Conservation (phyloP, 2,797 vertebrate genomes). For the Echeneis naucrates region DNA sequence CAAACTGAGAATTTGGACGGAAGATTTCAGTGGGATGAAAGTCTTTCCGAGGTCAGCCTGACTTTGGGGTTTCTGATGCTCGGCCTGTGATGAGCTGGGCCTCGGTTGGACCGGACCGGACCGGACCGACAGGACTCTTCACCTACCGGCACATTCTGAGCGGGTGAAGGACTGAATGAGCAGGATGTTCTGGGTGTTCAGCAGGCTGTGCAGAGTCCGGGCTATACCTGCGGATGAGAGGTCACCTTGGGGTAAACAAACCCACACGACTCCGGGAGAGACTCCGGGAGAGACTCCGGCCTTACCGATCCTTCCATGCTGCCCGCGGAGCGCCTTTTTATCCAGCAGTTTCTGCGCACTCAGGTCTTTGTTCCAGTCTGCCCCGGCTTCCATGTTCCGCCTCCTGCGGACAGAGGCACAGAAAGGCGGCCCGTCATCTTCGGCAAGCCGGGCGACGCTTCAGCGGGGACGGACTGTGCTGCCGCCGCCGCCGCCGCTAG, state of each 20-base stretch:
- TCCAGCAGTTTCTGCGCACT: conserved; percentile 66
- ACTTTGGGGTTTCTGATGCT: too few relatives aligned
- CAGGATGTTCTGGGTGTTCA: conserved; percentile 73
- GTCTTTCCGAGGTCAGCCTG: too few relatives aligned
- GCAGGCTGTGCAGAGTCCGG: conserved; percentile 74
- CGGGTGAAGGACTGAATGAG: conserved; percentile 75
- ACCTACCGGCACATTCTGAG: conserved; percentile 79
- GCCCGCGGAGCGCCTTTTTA: conserved; percentile 65
- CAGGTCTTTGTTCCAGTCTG: conserved; percentile 75
- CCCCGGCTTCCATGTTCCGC: conserved; percentile 80
- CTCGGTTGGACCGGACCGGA: too few relatives aligned
- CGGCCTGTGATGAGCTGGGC: background rate
- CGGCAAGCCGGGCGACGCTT: conserved; percentile 47
- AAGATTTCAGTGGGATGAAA: too few relatives aligned
- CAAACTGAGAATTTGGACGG: too few relatives aligned
- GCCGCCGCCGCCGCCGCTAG: too few relatives aligned
- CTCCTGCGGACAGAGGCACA: conserved; percentile 70
- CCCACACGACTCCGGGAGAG: too few relatives aligned
- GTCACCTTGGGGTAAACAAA: conserved; percentile 21
- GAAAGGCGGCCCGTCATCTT: conserved; percentile 63
- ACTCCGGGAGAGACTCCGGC: background rate
- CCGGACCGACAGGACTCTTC: too few relatives aligned
- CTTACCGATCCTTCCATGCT: conserved; percentile 67
- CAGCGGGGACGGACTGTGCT: conserved; percentile 26
- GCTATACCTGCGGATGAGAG: conserved; percentile 65